Evolutionary conservation across 2,113 vertebrate genomes (phyloP).

Genomic region (Brachyistius frenatus): DNA sequence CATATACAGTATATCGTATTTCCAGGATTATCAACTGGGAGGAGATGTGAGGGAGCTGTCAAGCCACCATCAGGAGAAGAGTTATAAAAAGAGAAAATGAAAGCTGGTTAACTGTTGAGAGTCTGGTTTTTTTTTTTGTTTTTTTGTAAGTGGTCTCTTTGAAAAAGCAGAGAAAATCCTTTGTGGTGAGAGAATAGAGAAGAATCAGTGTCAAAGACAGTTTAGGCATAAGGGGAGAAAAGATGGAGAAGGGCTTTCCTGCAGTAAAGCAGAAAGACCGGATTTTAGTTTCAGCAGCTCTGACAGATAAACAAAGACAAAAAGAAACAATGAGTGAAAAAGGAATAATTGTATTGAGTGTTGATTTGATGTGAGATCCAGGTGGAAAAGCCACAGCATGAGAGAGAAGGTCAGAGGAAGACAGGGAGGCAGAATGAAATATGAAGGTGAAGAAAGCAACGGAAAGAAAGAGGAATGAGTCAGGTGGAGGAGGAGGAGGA

Average conservation of each 20-base stretch:
- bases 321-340: not conserved
- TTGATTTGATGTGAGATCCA: slow-evolving; percentile 13
- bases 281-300: slow-evolving; percentile 22
- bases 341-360: not conserved
- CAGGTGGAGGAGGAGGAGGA: slow-evolving; percentile 65
- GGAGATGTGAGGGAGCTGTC: slow-evolving; percentile 1
- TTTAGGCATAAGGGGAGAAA: slow-evolving; percentile 1
- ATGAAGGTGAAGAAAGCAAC: slow-evolving; percentile 40
- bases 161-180: slow-evolving; percentile 6
- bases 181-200: slow-evolving; percentile 26
- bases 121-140: not conserved
- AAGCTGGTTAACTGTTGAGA: slow-evolving; percentile 5
- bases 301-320: slow-evolving; percentile 32
- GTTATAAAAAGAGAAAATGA: slow-evolving; percentile 20
- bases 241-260: not conserved
- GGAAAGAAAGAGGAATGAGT: slow-evolving; percentile 51
- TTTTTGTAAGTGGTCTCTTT: slow-evolving; percentile 9
- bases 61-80: slow-evolving; percentile 3
- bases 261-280: not conserved
- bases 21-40: slow-evolving; percentile 22
- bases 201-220: slow-evolving; percentile 19
- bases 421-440: slow-evolving; percentile 46
- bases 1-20: slow-evolving; percentile 3
- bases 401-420: slow-evolving; percentile 58
- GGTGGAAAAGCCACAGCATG: slow-evolving; percentile 28